Conservation (phyloP, 2,888 invertebrate species). For the Hypomecis punctinalis region DNA sequence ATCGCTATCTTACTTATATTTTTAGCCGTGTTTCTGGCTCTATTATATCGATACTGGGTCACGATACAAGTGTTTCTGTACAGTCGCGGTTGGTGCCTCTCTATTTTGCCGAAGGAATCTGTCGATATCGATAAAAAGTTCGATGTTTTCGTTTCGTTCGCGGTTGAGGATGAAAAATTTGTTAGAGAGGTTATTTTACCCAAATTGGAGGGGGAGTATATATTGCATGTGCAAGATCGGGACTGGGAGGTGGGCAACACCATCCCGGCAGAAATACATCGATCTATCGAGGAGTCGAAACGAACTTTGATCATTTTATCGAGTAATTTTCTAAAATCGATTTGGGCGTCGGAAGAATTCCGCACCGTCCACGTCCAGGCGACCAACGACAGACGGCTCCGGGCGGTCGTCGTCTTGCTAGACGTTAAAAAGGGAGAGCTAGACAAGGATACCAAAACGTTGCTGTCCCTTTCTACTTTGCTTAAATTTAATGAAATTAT, state of each 20-base stretch:
- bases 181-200: slow-evolving; percentile 88
- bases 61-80: slow-evolving; percentile 46
- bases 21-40: slow-evolving; percentile 4
- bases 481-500: slow-evolving; percentile 91
- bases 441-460: slow-evolving; percentile 81
- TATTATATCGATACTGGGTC: slow-evolving; percentile 43
- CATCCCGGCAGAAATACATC: slow-evolving; percentile 88
- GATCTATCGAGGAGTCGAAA: slow-evolving; percentile 89
- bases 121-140: slow-evolving; percentile 68
- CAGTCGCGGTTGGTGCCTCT: slow-evolving; percentile 28
- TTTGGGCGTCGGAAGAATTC: slow-evolving; percentile 87
- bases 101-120: slow-evolving; percentile 41
- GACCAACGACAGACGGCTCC: slow-evolving; percentile 80
- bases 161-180: slow-evolving; percentile 90
- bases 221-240: slow-evolving; percentile 89
- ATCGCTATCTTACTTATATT: slow-evolving; percentile 21
- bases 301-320: slow-evolving; percentile 51
- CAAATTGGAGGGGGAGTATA: slow-evolving; percentile 84
- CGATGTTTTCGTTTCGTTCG: slow-evolving; percentile 93
- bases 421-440: slow-evolving; percentile 83
- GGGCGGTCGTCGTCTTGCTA: slow-evolving; percentile 89
- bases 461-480: slow-evolving; percentile 91
- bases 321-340: slow-evolving; percentile 61
- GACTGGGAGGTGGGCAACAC: slow-evolving; percentile 91
- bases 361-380: slow-evolving; percentile 81